Conservation (phyloP, 2,113 vertebrate species). For the Mohoua ochrocephala region DNA sequence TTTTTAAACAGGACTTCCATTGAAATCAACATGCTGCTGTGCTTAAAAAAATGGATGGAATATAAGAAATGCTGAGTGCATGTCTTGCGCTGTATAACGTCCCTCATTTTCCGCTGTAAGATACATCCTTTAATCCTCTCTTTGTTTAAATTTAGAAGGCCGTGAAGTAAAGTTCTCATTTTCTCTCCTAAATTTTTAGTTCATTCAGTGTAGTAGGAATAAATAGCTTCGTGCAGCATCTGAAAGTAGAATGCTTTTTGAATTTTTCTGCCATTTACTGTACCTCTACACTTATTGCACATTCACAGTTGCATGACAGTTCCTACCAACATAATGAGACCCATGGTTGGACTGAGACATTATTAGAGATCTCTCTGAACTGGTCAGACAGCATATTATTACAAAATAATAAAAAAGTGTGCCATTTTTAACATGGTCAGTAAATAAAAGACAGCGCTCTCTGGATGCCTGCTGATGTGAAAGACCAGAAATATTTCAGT, state of each 20-base stretch:
- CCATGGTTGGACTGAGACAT: conserved; percentile 52
- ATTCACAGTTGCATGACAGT: conserved; percentile 68
- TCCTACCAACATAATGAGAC: conserved; percentile 69
- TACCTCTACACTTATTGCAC: conserved; percentile 66
- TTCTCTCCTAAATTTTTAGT: conserved; percentile 51
- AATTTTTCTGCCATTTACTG: conserved; percentile 64
- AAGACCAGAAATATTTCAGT: conserved; percentile 51
- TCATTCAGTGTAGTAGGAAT: conserved; percentile 55
- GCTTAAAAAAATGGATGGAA: not conserved
- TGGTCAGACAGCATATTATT: conserved; percentile 64
- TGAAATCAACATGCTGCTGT: conserved; percentile 38
- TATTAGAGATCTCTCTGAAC: conserved; percentile 68
- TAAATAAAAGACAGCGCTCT: conserved; percentile 67
- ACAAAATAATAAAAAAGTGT: conserved; percentile 55
- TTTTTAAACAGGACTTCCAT: conserved; percentile 41
- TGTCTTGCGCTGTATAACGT: conserved; percentile 8
- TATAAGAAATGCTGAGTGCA: conserved; percentile 33
- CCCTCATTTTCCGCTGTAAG: conserved; percentile 31
- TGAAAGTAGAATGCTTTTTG: conserved; percentile 65
- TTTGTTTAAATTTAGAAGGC: conserved; percentile 63
- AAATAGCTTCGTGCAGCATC: conserved; percentile 67
- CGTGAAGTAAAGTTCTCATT: conserved; percentile 43
- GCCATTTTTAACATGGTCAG: conserved; percentile 54
- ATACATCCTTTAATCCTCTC: conserved; percentile 27
- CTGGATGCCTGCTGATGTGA: conserved; percentile 56